These are phyloP conservation scores for Micropoecilia bifurca DNA, from an alignment of 2,797 vertebrate genomes.

Conservation along the genomic window DNA sequence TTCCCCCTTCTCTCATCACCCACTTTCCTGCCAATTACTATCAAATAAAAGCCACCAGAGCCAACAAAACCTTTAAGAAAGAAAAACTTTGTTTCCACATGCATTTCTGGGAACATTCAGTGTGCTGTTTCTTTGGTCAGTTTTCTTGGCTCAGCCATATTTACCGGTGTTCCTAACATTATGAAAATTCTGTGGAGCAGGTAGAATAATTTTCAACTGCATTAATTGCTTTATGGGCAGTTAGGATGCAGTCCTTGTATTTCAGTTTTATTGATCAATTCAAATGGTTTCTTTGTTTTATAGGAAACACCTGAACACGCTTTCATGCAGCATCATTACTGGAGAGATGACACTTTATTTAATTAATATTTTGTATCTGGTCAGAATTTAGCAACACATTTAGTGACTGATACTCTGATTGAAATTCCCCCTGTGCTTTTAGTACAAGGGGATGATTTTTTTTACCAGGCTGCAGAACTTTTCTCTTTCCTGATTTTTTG, in stretches of 20 bases:
- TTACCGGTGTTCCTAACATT: too few species aligned
- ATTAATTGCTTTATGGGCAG: background rate
- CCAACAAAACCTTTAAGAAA: too few species aligned
- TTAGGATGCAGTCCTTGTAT: background rate
- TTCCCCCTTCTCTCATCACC: background rate
- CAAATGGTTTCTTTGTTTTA: background rate
- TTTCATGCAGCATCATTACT: background rate
- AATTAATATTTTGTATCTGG: background rate
- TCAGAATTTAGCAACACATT: background rate
- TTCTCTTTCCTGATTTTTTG: background rate
- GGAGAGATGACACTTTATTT: background rate
- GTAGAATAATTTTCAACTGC: background rate
- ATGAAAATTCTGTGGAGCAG: background rate
- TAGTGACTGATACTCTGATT: background rate
- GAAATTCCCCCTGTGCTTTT: background rate
- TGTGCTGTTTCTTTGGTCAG: background rate
- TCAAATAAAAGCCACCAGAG: too few species aligned
- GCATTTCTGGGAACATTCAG: background rate
- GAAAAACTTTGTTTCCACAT: background rate
- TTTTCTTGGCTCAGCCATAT: background rate
- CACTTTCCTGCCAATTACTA: too few species aligned
- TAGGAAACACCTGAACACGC: background rate
- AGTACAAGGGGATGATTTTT: background rate
- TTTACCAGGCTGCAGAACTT: background rate
- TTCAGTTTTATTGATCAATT: background rate